Base-by-base conservation (phyloP, 2,797 vertebrate species). In the Hydrolagus colliei region DNA sequence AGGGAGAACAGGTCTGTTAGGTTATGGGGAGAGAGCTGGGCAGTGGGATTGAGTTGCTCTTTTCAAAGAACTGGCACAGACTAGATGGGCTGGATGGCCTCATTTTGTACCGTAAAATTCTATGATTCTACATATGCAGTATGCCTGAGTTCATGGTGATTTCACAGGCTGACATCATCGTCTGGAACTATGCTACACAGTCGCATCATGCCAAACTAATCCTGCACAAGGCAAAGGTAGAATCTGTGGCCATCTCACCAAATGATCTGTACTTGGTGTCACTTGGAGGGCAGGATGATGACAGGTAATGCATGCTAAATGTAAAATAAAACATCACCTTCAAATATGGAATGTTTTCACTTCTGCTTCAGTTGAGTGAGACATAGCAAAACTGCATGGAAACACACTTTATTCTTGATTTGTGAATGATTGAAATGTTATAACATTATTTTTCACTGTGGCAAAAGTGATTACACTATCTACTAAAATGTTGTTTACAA, bases 281-380 rank as follows among this genome's bases (percentile, higher is more conserved):
- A 0, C 93, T 98, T 5, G 97, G 97, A 27, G 97, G 97, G 75
- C 95, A 93, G 86, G 96, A 98, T 1, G 97, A 98, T 0, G 93
- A 92, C 91, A 96, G 97, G 97, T 97, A 93, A 89, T 13, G 18
- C 16, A 59, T 20, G 4, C 2, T 86, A 59, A 22, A 74, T 9
- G n/a, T 12, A n/a, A n/a, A 74, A 74, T n/a, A n/a, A 74, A 11
- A n/a, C 72, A 73, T n/a, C 32, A 2, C 18, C 22, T 22, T 73
- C 22, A 74, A 74, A 74, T 35, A 74, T 74, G n/a, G 0, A 74
- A 74, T 74, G 32, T 74, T n/a, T 1, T 1, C n/a, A 52, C 41
- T 3, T 52, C 41, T 52, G 2, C 3, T 3, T 3, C 41, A 52
- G 41, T 52, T 52, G 2, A 52, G 41, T 52, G 41, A 52, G 41